phyloP scores from a whole-genome alignment of 2,888 invertebrate genomes.

The Lacanobia oleracea region DNA sequence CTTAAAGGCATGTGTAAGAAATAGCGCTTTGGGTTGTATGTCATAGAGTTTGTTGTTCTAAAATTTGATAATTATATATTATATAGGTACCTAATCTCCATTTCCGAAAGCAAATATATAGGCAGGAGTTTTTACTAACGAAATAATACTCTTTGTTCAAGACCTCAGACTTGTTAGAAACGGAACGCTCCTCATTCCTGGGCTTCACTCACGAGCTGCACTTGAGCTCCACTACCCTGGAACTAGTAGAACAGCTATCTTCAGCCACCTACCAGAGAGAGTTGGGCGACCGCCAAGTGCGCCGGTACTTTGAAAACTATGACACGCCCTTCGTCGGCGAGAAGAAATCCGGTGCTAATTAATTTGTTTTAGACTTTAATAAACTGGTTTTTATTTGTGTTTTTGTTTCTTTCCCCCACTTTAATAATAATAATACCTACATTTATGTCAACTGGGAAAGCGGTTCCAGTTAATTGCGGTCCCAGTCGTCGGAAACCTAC shows the following conservation, averaged over 20 bases:
- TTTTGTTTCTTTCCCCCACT: background rate
- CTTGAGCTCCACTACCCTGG: slow-evolving; percentile 73
- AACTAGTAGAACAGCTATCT: slow-evolving; percentile 75
- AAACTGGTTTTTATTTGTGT: slow-evolving; percentile 38
- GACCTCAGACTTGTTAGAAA: slow-evolving; percentile 75
- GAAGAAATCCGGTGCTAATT: background rate
- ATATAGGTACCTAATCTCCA: too few species aligned
- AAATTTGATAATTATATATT: background rate
- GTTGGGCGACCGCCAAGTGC: slow-evolving; percentile 77
- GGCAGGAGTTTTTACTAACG: background rate
- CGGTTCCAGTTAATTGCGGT: too few species aligned
- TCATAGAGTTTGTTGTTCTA: background rate
- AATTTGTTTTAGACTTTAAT: slow-evolving; percentile 34
- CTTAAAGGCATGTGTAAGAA: too few species aligned
- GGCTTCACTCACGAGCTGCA: slow-evolving; percentile 76
- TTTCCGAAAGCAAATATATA: background rate
- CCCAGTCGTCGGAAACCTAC: too few species aligned
- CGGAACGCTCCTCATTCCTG: slow-evolving; percentile 79
- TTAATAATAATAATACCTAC: too few species aligned
- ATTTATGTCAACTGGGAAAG: too few species aligned
- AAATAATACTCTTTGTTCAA: slow-evolving; percentile 50
- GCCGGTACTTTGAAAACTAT: slow-evolving; percentile 80
- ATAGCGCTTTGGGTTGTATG: too few species aligned
- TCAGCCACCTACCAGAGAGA: slow-evolving; percentile 68
- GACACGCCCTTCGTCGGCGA: slow-evolving; percentile 78